These are phyloP conservation scores for Rhabdophis nuchalis DNA, from an alignment of 2,797 vertebrate species.

Conservation along the genomic window DNA sequence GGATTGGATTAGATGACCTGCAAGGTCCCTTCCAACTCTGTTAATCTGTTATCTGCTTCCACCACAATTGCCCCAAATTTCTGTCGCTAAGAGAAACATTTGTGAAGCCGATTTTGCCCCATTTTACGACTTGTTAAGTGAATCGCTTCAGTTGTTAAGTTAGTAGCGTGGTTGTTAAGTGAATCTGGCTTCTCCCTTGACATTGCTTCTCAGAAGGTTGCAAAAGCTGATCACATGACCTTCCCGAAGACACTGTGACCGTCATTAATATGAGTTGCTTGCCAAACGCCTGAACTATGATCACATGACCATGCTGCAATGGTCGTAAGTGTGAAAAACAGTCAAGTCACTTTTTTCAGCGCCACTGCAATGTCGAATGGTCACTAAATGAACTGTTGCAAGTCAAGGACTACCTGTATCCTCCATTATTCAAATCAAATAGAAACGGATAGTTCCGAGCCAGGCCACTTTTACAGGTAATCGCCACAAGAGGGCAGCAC, in stretches of 20 bases:
- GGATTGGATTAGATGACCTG: too few relatives aligned
- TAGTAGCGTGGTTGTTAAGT: background rate
- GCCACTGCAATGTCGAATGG: background rate
- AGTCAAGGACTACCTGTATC: background rate
- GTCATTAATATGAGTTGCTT: background rate
- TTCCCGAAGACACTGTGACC: too few relatives aligned
- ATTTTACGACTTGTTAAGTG: background rate
- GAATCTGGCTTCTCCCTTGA: background rate
- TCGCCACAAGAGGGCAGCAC: slow-evolving; percentile 57
- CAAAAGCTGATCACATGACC: background rate
- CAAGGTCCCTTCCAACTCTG: too few relatives aligned
- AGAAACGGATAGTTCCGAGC: background rate
- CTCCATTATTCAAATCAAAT: background rate
- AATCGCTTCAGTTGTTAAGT: background rate
- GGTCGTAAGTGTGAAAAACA: background rate
- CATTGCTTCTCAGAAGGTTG: background rate
- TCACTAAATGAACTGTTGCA: background rate
- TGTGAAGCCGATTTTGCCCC: background rate
- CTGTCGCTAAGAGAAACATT: background rate
- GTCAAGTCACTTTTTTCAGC: background rate
- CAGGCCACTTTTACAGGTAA: background rate
- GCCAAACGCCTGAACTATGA: background rate
- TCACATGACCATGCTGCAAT: background rate
- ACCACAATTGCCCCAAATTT: too few relatives aligned
- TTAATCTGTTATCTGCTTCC: too few relatives aligned